Conservation (phyloP, 1,140 invertebrate species). For the Penaeus indicus region DNA sequence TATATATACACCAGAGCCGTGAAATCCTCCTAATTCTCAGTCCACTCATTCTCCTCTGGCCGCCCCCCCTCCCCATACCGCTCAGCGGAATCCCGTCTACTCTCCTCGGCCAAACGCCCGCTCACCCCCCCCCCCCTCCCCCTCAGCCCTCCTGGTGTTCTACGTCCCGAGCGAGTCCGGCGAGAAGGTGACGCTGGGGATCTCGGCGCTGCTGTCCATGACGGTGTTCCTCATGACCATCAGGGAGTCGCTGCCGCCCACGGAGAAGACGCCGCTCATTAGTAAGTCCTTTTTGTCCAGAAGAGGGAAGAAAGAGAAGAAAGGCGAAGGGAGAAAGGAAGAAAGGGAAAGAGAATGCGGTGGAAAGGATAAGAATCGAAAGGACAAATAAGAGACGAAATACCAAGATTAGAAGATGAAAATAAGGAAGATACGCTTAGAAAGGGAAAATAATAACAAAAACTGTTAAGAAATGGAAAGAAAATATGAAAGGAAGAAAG, state of each 20-base stretch:
- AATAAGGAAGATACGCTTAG: no score
- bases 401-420: no score
- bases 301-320: neutral
- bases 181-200: constrained; percentile 89
- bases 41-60: no score
- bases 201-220: constrained; percentile 91
- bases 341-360: no score
- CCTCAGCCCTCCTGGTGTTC: constrained; percentile 87
- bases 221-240: constrained; percentile 95
- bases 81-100: neutral
- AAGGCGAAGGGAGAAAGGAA: neutral
- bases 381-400: no score
- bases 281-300: constrained; percentile 75
- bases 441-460: no score
- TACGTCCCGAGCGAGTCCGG: constrained; percentile 93
- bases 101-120: neutral
- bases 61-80: neutral
- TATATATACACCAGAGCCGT: no score
- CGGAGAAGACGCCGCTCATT: constrained; percentile 91
- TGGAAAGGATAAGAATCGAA: no score
- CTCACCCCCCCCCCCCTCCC: neutral
- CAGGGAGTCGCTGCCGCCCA: constrained; percentile 89
- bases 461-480: no score
- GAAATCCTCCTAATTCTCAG: no score
- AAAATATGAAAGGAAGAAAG: no score